phyloP scores from a whole-genome alignment of 30 jellyfish, hydroid and myxozoan species.

The Pseudorhiza aurosa region DNA sequence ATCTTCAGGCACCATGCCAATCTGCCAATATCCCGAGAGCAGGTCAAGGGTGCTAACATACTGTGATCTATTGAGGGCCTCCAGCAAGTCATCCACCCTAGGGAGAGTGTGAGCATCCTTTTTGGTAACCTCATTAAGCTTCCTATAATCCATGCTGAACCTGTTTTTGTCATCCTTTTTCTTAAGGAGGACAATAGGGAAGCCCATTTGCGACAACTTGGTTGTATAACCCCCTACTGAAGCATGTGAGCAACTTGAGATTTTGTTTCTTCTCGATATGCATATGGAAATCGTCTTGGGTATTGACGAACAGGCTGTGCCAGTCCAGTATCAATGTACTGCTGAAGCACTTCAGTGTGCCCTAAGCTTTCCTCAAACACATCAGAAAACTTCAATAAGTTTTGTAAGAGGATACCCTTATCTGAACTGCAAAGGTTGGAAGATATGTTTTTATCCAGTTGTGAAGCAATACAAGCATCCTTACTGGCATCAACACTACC shows the following conservation, averaged over 20 bases:
- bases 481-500: too few species aligned
- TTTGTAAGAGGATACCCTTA: too few species aligned
- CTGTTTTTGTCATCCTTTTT: too few species aligned
- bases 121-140: slow-evolving; percentile 34
- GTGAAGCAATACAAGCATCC: too few species aligned
- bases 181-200: too few species aligned
- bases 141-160: slow-evolving; percentile 47
- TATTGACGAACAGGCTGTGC: slow-evolving; percentile 46
- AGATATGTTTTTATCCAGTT: too few species aligned
- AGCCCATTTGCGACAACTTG: slow-evolving; percentile 55
- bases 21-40: slow-evolving; percentile 54
- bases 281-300: slow-evolving; percentile 48
- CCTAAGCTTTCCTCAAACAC: slow-evolving; percentile 38
- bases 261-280: slow-evolving; percentile 30
- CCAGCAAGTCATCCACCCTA: slow-evolving; percentile 60
- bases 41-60: slow-evolving; percentile 54
- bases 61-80: slow-evolving; percentile 31
- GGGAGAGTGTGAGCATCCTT: slow-evolving; percentile 73
- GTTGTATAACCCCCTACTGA: slow-evolving; percentile 38
- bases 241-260: slow-evolving; percentile 35
- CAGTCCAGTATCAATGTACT: slow-evolving; percentile 22
- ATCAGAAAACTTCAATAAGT: slow-evolving; percentile 27
- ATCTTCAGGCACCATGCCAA: slow-evolving; percentile 38
- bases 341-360: slow-evolving; percentile 17
- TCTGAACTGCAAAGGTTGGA: too few species aligned